Evolutionary conservation across 2,888 invertebrate species (phyloP).

Genomic region (Psococerastis gibbosa): DNA sequence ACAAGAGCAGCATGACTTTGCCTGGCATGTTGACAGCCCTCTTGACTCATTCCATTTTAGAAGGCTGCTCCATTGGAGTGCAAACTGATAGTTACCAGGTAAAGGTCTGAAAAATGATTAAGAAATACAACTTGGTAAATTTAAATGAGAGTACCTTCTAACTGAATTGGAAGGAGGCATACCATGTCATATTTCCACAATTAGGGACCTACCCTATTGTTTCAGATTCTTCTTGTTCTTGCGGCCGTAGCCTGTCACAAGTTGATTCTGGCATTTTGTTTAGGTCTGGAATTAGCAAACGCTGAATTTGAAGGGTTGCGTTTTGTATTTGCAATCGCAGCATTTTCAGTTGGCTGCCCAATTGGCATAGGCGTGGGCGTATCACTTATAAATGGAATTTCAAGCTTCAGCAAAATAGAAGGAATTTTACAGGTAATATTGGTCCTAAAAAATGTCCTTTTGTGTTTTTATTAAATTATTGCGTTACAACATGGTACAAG

Average conservation of each 20-base stretch:
- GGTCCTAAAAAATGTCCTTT: too few relatives aligned
- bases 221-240: conserved; percentile 42
- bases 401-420: conserved; percentile 30
- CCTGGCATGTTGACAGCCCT: conserved; percentile 51
- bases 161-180: too few relatives aligned
- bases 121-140: too few relatives aligned
- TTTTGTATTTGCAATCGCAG: conserved; percentile 36
- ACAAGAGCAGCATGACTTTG: background rate
- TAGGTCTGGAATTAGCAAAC: conserved; percentile 48
- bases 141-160: too few relatives aligned
- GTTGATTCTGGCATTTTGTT: conserved; percentile 61
- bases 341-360: conserved; percentile 50
- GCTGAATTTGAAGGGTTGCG: conserved; percentile 22
- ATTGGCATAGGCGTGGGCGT: conserved; percentile 48
- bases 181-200: background rate
- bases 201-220: too few relatives aligned
- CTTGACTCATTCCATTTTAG: conserved; percentile 57
- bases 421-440: conserved; percentile 35
- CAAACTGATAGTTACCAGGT: conserved; percentile 45
- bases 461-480: conserved; percentile 5
- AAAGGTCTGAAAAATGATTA: too few relatives aligned
- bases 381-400: conserved; percentile 31
- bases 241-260: conserved; percentile 62
- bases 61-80: conserved; percentile 65
- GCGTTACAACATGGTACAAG: too few relatives aligned